A percentile compares a stretch with the other conserved stretches of the same genome.
Conservation (phyloP, 2,888 invertebrate genomes). For the Eupithecia vulgata region DNA sequence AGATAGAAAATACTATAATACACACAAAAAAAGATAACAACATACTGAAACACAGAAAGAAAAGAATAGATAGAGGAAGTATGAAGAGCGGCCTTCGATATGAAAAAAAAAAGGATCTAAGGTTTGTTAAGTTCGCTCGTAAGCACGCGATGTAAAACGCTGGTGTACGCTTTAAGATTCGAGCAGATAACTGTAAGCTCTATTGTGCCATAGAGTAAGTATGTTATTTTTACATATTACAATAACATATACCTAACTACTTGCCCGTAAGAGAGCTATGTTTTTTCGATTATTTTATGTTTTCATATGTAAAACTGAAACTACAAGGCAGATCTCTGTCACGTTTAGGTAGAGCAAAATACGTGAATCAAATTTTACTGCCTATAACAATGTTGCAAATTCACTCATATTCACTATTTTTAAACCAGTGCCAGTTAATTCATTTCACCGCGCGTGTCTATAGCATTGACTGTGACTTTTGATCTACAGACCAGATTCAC, state of each 20-base stretch:
- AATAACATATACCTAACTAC: not conserved
- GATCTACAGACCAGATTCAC: not conserved
- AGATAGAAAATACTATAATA: too few species aligned
- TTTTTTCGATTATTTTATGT: slow-evolving; percentile 11
- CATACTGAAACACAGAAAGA: too few species aligned
- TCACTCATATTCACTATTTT: not conserved
- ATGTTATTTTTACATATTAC: not conserved
- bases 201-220: slow-evolving; percentile 12
- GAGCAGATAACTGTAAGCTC: not conserved
- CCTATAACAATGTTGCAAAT: not conserved
- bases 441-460: not conserved
- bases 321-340: not conserved
- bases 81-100: too few species aligned
- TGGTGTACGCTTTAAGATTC: not conserved
- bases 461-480: not conserved
- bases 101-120: too few species aligned
- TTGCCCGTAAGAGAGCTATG: slow-evolving; percentile 8
- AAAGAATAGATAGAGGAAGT: too few species aligned
- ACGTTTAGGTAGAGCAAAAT: not conserved
- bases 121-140: not conserved
- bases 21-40: too few species aligned
- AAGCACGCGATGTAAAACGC: too few species aligned
- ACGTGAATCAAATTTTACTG: not conserved
- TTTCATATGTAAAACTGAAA: not conserved
- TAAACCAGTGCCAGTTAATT: not conserved